Conservation (phyloP, 35 echinoderm and acorn worm species). For the Lytechinus variegatus region DNA sequence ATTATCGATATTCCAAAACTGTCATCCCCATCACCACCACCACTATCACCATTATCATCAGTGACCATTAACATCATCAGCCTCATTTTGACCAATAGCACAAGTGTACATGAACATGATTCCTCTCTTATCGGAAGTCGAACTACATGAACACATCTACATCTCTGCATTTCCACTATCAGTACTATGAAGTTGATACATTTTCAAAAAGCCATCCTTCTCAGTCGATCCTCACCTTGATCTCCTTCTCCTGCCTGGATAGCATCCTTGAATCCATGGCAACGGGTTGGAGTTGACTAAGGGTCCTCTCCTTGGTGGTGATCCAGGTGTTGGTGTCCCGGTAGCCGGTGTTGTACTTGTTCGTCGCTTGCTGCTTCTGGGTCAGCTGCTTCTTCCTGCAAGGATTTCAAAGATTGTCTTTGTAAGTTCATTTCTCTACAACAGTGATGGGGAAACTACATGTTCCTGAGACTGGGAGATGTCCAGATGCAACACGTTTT, state of each 20-base stretch:
- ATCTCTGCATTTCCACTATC: too few relatives aligned
- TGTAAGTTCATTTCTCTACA: too few relatives aligned
- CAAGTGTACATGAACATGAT: too few relatives aligned
- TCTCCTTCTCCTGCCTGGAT: constrained; percentile 82
- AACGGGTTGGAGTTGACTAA: constrained; percentile 82
- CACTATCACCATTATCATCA: background rate
- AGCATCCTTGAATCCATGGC: constrained; percentile 80
- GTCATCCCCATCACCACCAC: background rate
- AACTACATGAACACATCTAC: too few relatives aligned
- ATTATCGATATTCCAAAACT: background rate
- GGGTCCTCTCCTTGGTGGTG: constrained; percentile 82
- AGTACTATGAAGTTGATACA: too few relatives aligned
- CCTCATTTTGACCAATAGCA: too few relatives aligned
- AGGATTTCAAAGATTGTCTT: background rate
- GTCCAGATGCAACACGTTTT: too few relatives aligned
- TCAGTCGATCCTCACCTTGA: constrained; percentile 70
- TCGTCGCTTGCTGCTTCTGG: constrained; percentile 78
- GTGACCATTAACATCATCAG: too few relatives aligned
- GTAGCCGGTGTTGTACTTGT: constrained; percentile 86
- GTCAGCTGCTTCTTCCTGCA: constrained; percentile 87
- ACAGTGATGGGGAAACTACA: too few relatives aligned
- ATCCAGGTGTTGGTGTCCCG: constrained; percentile 78
- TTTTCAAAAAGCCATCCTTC: too few relatives aligned
- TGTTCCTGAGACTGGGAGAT: too few relatives aligned
- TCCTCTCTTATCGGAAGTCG: too few relatives aligned